phyloP scores from a whole-genome alignment of 2,113 vertebrate species.

The Gulo gulo region DNA sequence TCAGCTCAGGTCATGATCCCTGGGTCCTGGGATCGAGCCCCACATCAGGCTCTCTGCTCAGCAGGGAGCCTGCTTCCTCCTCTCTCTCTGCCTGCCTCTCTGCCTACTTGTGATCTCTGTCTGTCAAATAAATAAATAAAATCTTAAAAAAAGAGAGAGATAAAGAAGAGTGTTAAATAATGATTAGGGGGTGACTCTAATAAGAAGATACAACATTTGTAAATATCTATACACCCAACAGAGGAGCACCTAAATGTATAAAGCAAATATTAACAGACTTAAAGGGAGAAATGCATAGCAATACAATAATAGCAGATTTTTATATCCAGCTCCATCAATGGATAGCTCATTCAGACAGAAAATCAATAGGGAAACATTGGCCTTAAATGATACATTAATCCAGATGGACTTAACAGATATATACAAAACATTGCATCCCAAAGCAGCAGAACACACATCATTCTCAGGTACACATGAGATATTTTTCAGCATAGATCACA shows the following conservation, averaged over 20 bases:
- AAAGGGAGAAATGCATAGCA: background rate
- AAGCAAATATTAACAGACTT: background rate
- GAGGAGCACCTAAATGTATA: background rate
- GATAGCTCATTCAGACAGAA: background rate
- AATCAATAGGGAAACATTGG: background rate
- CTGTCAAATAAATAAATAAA: no score
- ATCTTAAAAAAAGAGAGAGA: background rate
- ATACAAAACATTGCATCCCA: background rate
- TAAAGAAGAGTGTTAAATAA: background rate
- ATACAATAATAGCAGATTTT: background rate
- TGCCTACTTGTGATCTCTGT: no score
- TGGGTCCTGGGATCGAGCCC: no score
- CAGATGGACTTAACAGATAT: background rate
- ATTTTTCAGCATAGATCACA: background rate
- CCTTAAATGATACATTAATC: background rate
- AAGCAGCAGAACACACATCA: background rate
- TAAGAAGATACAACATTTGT: background rate
- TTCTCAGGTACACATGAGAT: background rate
- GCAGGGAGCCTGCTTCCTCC: no score
- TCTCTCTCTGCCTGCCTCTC: no score
- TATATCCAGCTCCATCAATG: background rate
- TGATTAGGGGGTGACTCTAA: background rate
- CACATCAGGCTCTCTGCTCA: no score
- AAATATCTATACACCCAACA: background rate
- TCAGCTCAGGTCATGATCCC: no score